These are phyloP conservation scores for Meriones psammophilus DNA, from an alignment of 2,797 vertebrate genomes.

Conservation along the genomic window DNA sequence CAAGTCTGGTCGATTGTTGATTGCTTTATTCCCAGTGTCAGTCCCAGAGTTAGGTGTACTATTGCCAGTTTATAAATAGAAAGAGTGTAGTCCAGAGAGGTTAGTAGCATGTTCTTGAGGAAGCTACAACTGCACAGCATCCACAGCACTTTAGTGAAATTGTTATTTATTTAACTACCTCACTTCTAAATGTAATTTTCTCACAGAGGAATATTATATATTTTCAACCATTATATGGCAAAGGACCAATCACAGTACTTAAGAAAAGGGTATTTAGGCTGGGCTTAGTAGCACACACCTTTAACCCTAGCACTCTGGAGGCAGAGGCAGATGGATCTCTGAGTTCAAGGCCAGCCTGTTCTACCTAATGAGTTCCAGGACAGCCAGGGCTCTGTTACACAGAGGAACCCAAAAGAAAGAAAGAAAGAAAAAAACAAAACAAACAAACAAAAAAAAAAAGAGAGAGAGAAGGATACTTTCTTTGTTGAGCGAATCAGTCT, in stretches of 20 bases:
- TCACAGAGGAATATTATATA: not conserved
- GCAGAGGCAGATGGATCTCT: too few species aligned
- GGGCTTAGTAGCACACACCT: not conserved
- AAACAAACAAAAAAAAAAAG: too few species aligned
- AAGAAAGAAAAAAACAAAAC: too few species aligned
- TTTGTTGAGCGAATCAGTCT: conserved; percentile 59
- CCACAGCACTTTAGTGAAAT: not conserved
- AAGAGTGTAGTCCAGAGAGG: not conserved
- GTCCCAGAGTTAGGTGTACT: not conserved
- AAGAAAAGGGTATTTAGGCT: conserved; percentile 15
- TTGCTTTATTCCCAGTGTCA: conserved; percentile 48
- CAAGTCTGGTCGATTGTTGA: not conserved
- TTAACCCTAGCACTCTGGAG: too few species aligned
- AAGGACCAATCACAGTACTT: not conserved
- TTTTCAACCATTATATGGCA: conserved; percentile 28
- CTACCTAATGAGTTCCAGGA: too few species aligned
- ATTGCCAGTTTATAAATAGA: conserved; percentile 27
- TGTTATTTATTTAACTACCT: not conserved
- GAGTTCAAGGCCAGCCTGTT: too few species aligned
- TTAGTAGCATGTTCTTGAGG: not conserved
- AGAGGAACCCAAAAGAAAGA: too few species aligned
- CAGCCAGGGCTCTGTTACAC: too few species aligned
- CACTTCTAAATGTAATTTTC: not conserved
- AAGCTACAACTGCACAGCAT: not conserved
- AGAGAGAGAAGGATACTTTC: not conserved